Conservation (phyloP, 2,113 vertebrate species). For the Bubo scandiacus region DNA sequence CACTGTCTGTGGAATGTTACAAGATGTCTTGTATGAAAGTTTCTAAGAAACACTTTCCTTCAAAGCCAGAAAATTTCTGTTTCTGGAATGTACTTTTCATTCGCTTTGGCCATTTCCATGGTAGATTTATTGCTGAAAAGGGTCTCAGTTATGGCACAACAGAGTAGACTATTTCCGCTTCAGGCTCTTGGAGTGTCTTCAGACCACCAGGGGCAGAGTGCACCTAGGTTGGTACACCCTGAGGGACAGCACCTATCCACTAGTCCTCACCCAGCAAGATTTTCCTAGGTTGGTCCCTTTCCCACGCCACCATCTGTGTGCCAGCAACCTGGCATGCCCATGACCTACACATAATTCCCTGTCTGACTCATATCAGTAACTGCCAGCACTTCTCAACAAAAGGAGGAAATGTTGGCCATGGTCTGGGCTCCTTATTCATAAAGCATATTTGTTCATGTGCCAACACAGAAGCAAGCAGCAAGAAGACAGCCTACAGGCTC, state of each 20-base stretch:
- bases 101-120: not conserved
- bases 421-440: not conserved
- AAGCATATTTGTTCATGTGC: not conserved
- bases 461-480: not conserved
- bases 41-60: not conserved
- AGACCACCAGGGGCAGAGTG: not conserved
- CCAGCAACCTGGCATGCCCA: not conserved
- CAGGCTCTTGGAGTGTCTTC: not conserved
- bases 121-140: not conserved
- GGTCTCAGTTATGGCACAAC: not conserved
- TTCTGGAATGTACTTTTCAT: not conserved
- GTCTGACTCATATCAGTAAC: not conserved
- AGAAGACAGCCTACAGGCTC: not conserved
- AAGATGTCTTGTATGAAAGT: not conserved
- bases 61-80: not conserved
- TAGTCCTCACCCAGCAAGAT: not conserved
- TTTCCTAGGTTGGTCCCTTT: not conserved
- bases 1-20: not conserved
- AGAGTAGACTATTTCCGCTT: not conserved
- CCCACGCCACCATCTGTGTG: not conserved
- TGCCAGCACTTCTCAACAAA: constrained; percentile 16
- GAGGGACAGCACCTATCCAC: not conserved
- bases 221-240: not conserved
- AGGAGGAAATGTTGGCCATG: not conserved
- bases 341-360: not conserved